Base-by-base conservation (phyloP, 2,888 invertebrate genomes). In the Stenichneumon culpator region DNA sequence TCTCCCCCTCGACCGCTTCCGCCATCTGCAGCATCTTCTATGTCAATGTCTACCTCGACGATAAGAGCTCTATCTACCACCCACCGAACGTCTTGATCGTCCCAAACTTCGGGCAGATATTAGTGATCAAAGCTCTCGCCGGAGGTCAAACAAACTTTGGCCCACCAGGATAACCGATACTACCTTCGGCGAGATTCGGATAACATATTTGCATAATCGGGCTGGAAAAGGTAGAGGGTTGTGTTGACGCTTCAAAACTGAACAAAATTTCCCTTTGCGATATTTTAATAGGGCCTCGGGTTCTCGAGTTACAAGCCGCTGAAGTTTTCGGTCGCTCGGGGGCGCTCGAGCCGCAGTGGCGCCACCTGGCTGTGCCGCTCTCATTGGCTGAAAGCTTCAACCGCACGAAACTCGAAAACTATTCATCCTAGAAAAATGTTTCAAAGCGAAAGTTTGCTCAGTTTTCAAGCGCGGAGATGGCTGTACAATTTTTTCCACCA, bases 1-100 rank as follows among this genome's bases (percentile, higher is more conserved):
- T 22, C 70, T 19, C 36, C n/a, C 63, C 50, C n/a, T 22, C n/a
- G 63, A 6, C 47, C 25, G 57, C 19, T 44, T 54, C 39, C 47
- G 63, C 79, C 28, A 67, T 73, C 67, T 72, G 39, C 47, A 52
- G 44, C 19, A 50, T 72, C 25, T 22, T 54, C 78, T 57, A 44
- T 68, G n/a, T n/a, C 47, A 47, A 57, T 36, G 65, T 25, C 63
- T 36, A 50, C 16, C 36, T 81, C 19, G 72, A 19, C 67, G 79
- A 73, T 65, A 39, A 65, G 19, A n/a, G 52, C 19, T 6, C 19
- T 19, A 52, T 39, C 39, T 19, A 9, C 19, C 7, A 9, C 7
- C 6, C 19, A 22, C 19, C 7, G 19, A 54, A 54, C 7, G 52
- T 54, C n/a, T 0, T 2, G 19, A 54, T 54, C 52, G 52, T 9